phyloP scores from a whole-genome alignment of 2,113 vertebrate species.

The Vireo altiloquus region DNA sequence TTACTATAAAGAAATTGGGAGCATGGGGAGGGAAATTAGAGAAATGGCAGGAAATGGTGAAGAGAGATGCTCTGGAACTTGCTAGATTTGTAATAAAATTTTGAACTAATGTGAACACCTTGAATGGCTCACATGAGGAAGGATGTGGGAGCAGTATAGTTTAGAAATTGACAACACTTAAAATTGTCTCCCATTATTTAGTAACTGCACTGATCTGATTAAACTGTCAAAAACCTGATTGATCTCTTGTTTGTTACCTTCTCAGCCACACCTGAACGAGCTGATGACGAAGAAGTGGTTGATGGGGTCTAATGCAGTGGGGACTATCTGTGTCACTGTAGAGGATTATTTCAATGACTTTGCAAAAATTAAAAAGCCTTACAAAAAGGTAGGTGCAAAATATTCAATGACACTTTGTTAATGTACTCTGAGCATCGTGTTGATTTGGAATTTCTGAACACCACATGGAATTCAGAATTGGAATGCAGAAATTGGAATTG shows the following conservation, averaged over 20 bases:
- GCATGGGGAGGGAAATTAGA: not conserved
- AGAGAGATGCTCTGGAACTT: not conserved
- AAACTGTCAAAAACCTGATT: not conserved
- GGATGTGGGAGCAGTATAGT: not conserved
- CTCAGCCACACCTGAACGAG: conserved; percentile 89
- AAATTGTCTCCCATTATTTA: not conserved
- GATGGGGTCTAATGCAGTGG: conserved; percentile 87
- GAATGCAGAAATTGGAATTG: not conserved
- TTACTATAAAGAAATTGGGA: not conserved
- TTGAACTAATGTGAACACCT: not conserved
- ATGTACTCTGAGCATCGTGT: not conserved
- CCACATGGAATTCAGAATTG: not conserved
- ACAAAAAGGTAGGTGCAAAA: conserved; percentile 83
- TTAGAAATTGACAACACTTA: not conserved
- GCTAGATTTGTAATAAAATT: not conserved
- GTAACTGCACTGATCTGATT: not conserved
- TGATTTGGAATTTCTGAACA: not conserved
- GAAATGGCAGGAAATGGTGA: not conserved
- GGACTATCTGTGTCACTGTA: conserved; percentile 95
- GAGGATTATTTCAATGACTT: conserved; percentile 99
- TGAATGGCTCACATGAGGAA: not conserved
- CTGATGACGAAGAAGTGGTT: conserved; percentile 96
- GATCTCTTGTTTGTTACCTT: not conserved
- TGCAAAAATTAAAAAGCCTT: conserved; percentile 93
- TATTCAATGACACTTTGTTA: not conserved